These are phyloP conservation scores for Apoda limacodes DNA, from an alignment of 2,888 invertebrate species.

Conservation along the genomic window DNA sequence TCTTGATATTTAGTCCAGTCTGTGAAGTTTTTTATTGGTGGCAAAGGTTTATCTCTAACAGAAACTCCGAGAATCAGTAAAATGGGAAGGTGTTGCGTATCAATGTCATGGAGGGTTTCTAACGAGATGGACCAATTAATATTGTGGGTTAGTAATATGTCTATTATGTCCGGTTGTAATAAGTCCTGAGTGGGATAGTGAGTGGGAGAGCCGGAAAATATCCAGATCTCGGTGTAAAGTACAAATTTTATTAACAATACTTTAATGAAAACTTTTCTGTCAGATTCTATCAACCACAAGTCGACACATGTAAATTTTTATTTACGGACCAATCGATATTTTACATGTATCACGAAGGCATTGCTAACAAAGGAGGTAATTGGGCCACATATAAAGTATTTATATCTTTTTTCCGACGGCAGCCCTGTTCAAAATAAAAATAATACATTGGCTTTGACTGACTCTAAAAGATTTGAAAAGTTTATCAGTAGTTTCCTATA, in stretches of 20 bases:
- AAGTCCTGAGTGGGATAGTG: too few relatives aligned
- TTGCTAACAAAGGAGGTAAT: conserved; percentile 12
- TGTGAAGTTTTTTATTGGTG: too few relatives aligned
- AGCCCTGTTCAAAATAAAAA: conserved; percentile 11
- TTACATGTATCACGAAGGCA: conserved; percentile 12
- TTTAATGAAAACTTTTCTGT: conserved; percentile 4
- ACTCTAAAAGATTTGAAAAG: conserved; percentile 16
- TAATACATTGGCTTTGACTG: conserved; percentile 19
- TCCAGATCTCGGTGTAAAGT: conserved; percentile 7
- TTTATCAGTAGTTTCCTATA: conserved; percentile 16
- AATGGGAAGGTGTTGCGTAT: too few relatives aligned
- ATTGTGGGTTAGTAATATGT: too few relatives aligned
- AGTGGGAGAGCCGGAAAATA: too few relatives aligned
- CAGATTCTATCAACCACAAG: conserved; percentile 6
- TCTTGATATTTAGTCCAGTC: too few relatives aligned
- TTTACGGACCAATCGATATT: conserved; percentile 9
- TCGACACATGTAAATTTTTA: conserved; percentile 8
- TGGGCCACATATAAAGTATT: conserved; percentile 6
- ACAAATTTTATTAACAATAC: conserved; percentile 6
- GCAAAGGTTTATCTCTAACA: too few relatives aligned
- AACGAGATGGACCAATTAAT: too few relatives aligned
- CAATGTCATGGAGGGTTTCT: too few relatives aligned
- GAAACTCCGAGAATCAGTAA: too few relatives aligned
- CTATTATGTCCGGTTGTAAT: too few relatives aligned
- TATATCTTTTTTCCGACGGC: conserved; percentile 9